These are phyloP conservation scores for Psilopsiagon aymara DNA, from an alignment of 2,113 vertebrate genomes.

Conservation along the genomic window DNA sequence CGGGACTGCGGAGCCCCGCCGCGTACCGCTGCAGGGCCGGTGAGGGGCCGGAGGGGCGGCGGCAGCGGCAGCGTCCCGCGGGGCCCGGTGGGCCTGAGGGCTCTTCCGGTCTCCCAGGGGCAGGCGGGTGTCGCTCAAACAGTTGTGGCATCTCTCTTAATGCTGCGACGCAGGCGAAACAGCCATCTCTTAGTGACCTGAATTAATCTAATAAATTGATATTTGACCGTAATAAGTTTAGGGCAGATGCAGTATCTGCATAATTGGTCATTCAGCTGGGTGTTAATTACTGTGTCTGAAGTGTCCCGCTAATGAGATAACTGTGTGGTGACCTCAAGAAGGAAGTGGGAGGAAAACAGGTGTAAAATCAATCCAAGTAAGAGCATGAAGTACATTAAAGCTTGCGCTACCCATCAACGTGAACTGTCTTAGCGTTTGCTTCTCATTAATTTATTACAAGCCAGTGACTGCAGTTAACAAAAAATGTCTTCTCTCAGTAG, in stretches of 20 bases:
- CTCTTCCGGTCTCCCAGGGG: no score
- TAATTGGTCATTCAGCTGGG: background rate
- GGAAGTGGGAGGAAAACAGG: background rate
- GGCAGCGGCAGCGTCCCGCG: accelerated
- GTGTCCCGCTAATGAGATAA: background rate
- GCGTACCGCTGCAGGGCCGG: background rate
- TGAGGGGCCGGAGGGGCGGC: accelerated
- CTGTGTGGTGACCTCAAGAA: background rate
- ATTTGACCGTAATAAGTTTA: background rate
- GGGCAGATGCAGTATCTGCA: background rate
- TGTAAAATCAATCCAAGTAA: background rate
- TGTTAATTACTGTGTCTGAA: background rate
- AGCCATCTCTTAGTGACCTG: accelerated
- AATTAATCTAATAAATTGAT: accelerated
- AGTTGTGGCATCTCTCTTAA: accelerated
- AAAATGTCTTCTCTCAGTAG: no score
- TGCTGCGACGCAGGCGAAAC: accelerated
- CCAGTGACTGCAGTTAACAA: background rate
- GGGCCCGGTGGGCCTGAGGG: background rate
- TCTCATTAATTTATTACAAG: background rate
- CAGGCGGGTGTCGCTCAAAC: accelerated
- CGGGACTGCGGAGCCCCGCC: no score
- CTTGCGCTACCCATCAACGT: accelerated
- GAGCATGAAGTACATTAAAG: background rate
- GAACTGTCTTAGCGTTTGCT: accelerated